Percentiles rank a stretch among this genome's conserved stretches.
These are phyloP conservation scores for Alca torda DNA, from an alignment of 2,797 vertebrate genomes.

Conservation along the genomic window DNA sequence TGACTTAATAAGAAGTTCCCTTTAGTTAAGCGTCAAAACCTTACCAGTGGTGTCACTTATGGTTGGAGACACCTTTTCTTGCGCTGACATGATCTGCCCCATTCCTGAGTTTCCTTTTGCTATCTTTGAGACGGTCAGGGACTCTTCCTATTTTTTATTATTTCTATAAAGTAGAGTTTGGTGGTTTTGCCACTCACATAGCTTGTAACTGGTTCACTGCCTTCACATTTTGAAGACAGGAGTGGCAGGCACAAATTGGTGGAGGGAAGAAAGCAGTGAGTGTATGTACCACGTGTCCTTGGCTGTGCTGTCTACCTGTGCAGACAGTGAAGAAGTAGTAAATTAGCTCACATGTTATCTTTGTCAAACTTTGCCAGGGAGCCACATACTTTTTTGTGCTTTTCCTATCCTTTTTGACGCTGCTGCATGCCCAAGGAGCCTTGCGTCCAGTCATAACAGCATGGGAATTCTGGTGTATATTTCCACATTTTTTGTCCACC, in stretches of 20 bases:
- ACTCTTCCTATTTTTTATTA: neutral
- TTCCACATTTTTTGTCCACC: neutral
- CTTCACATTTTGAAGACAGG: neutral
- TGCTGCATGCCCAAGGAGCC: neutral
- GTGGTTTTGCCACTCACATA: neutral
- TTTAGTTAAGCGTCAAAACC: neutral
- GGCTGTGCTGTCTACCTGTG: conserved; percentile 2
- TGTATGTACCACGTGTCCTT: neutral
- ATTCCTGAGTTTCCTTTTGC: neutral
- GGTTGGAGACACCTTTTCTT: neutral
- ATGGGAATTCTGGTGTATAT: neutral
- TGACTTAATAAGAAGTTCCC: neutral
- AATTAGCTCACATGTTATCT: neutral
- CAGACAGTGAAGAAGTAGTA: neutral
- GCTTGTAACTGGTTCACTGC: neutral
- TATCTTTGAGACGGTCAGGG: neutral
- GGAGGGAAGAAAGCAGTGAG: neutral
- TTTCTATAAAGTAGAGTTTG: neutral
- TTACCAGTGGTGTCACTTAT: neutral
- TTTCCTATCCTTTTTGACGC: neutral
- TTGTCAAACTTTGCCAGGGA: neutral
- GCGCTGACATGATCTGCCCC: neutral
- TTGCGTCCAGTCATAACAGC: neutral
- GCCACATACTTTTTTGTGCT: neutral
- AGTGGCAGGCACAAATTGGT: neutral